Base-by-base conservation (phyloP, 2,888 invertebrate species). In the Cephus rjabovi region DNA sequence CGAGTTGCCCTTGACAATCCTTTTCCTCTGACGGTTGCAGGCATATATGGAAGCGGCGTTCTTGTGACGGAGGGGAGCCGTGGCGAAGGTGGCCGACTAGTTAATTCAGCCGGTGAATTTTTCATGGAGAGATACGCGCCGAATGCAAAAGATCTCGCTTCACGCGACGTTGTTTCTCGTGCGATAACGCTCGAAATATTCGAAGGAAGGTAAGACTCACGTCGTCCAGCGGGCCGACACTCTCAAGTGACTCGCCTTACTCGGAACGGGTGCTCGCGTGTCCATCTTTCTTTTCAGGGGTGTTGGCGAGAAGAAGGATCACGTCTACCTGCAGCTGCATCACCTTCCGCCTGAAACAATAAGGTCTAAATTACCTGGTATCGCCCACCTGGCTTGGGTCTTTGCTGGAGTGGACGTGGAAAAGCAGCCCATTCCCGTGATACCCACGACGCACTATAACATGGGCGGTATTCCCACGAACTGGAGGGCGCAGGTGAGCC, bases 391-490 rank as follows among this genome's bases (percentile, higher is more conserved):
- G 0, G 98, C 99, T 4, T 97, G 97, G 97, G 98, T 99, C 88
- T 99, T 99, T 92, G 97, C 99, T 35, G 99, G 98, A 12, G 99
- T 99, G 12, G 98, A 99, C 92, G 98, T 99, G 69, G 98, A 98
- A 35, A 95, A 97, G 85, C 98, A 99, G 86, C 98, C 99, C 23
- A 98, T 99, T 86, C 99, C 99, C 0, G 98, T 99, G 74, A 93
- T 99, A 85, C 99, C 99, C 12, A 99, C 99, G 0, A 99, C 99
- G 23, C 99, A 99, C 91, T 99, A 99, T 93, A 99, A 99, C 91
- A 99, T 99, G 99, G 99, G 99, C 12, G 99, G 99, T 79, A 94
- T 98, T 11, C 99, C 99, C 1, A 99, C 99, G 31, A 99, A 99
- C 93, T 99, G 96, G 93, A 96, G 95, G 84, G 99, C 98, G 84